Percentiles rank a stretch among this genome's conserved stretches.
Evolutionary conservation across 2,888 invertebrate species (phyloP).

Genomic region (Vanessa cardui): DNA sequence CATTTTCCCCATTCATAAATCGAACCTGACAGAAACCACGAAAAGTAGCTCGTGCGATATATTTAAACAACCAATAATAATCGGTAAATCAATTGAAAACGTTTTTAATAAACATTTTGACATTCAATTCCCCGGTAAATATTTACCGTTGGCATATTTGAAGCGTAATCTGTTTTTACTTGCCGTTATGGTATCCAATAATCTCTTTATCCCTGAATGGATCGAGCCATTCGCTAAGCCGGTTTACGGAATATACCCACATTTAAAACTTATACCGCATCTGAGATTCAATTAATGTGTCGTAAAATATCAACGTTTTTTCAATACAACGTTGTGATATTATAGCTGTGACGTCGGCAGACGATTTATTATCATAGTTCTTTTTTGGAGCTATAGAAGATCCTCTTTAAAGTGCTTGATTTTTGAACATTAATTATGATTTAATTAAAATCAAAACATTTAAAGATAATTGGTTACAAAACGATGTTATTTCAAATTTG

Average conservation of each 20-base stretch:
- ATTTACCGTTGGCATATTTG: constrained; percentile 29
- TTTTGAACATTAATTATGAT: too few species aligned
- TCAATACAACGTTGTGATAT: neutral
- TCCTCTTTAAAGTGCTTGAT: too few species aligned
- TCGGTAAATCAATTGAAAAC: neutral
- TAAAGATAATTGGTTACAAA: too few species aligned
- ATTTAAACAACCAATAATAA: neutral
- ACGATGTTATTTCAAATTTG: too few species aligned
- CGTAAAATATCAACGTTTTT: neutral
- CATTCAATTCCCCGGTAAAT: constrained; percentile 28
- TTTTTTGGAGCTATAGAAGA: too few species aligned
- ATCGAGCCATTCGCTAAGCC: constrained; percentile 34
- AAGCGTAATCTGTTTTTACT: constrained; percentile 35
- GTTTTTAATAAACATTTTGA: constrained; percentile 22
- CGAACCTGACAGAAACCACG: too few species aligned
- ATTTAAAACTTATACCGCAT: constrained; percentile 32
- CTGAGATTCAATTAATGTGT: constrained; percentile 18
- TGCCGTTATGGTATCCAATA: constrained; percentile 34
- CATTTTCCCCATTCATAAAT: too few species aligned
- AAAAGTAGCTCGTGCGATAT: neutral
- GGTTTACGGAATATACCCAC: constrained; percentile 36
- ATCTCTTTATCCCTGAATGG: constrained; percentile 39
- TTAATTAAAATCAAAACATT: too few species aligned
- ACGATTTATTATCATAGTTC: too few species aligned
- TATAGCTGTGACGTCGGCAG: too few species aligned